Evolutionary conservation across 2,888 invertebrate species (phyloP), one percentile per base, ranked within the genome.

Genomic region (Cepaea hortensis): DNA sequence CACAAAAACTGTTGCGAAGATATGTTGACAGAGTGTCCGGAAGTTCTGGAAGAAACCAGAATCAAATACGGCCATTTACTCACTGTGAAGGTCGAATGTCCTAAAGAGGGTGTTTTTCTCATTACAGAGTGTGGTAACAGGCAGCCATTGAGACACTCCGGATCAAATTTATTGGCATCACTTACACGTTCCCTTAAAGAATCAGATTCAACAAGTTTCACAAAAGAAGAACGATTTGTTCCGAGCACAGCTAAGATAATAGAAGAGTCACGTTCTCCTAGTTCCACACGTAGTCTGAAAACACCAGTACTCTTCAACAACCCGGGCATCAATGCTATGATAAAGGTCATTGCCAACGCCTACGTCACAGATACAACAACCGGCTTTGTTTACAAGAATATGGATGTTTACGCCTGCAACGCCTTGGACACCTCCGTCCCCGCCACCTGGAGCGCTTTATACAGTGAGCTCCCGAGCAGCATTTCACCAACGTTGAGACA

Each of bases 1-100:
- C 11, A 72, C 23, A 72, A 35, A 72, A 72, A 72, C 72, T 72
- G 72, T 72, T 72, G 72, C 23, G 72, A 72, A 23, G 72, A 35
- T 35, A 72, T 72, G 72, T 3, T 23, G 9, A n/a, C 23, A 72
- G n/a, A n/a, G 11, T 72, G 72, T 9, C 72, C 72, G 3, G 72
- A 72, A 72, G 72, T 72, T 9, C 23, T 72, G n/a, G 23, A 20
- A 72, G 72, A 72, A n/a, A 23, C n/a, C n/a, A 20, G 72, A n/a
- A 9, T 72, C 23, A 72, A 23, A 11, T 72, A 72, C 9, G 23
- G 23, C 7, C 23, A 72, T 23, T 23, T 72, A n/a, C 72, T 72
- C n/a, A 23, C 5, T 9, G 9, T 4, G 6, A 72, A n/a, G 23
- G 72, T 72, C 23, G 23, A 72, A 23, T 72, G 72, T 23, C 7